Evolutionary conservation across 23 tunicate species (phyloP).

Genomic region (Halocynthia roretzi): DNA sequence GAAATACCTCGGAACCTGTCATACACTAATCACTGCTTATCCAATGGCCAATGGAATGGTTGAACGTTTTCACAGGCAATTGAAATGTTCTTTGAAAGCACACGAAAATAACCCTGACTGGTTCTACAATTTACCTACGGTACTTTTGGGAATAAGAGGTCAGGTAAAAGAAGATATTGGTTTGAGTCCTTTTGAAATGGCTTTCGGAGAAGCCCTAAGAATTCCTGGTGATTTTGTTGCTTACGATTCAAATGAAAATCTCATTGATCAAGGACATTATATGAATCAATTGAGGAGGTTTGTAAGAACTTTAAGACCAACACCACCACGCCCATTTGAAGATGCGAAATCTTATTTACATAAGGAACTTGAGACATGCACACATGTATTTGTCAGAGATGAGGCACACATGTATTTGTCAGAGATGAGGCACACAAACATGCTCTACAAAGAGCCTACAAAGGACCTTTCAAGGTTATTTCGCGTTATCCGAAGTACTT

Average conservation of each 20-base stretch:
- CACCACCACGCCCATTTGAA: no score
- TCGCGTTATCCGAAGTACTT: conserved; percentile 13
- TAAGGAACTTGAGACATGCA: conserved; percentile 10
- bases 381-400: conserved; percentile 28
- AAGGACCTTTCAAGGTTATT: conserved; percentile 22
- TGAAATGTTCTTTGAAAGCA: conserved; percentile 23
- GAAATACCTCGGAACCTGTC: conserved; percentile 9
- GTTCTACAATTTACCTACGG: conserved; percentile 21
- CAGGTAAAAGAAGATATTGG: background rate
- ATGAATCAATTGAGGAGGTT: no score
- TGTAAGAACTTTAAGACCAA: no score
- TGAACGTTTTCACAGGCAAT: conserved; percentile 9
- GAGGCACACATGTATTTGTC: conserved; percentile 18
- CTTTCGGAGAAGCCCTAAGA: conserved; percentile 13
- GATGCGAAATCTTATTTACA: background rate
- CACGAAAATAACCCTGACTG: conserved; percentile 14
- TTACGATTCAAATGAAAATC: no score
- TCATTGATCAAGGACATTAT: no score
- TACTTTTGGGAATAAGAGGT: conserved; percentile 14
- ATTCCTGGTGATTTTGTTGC: conserved; percentile 9
- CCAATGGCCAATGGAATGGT: conserved; percentile 16
- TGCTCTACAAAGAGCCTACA: conserved; percentile 14
- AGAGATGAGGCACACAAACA: conserved; percentile 14
- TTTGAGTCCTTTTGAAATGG: conserved; percentile 15
- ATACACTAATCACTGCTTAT: conserved; percentile 20